Base-by-base conservation (phyloP, 2,797 vertebrate genomes). In the Spinus olivaceus region DNA sequence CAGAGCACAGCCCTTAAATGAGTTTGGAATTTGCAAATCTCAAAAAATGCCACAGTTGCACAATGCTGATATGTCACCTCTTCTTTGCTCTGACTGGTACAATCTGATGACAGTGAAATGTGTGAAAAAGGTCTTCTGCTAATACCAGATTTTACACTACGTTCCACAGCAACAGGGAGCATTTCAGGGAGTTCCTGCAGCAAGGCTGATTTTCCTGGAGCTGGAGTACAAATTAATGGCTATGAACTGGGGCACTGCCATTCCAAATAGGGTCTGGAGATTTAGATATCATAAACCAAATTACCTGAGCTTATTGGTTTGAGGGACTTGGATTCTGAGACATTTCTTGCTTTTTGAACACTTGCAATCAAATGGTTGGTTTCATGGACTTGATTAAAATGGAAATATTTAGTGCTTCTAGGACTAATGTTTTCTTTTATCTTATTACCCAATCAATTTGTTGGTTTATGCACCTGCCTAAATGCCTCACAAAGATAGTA, bases 1-100 rank as follows among this genome's bases (percentile, higher is more conserved):
- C 2, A 1, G 44, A 51, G 24, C 0, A 0, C 28, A 53, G n/a
- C 4, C 10, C 49, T 46, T n/a, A 14, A 14, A 32, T 35, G 32
- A 81, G 11, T n/a, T 28, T 57, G 60, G 42, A 80, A 54, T 42
- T 33, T 57, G 16, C 24, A 50, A 28, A 79, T 21, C 39, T 78
- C 49, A 57, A 51, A 89, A 83, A 78, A 54, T 10, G 13, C 44
- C n/a, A 63, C 30, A 42, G 44, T 24, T 82, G 25, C 25, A 11
- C 49, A 65, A 33, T 12, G 41, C 33, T 67, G 49, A 63, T 8
- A 44, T 3, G 35, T 28, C 21, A 59, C 14, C 16, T 63, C 57
- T 50, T 67, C 51, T 51, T 77, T 73, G 28, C 19, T 67, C 53
- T 71, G 27, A 49, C 10, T 46, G 61, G 25, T 60, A 42, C 21